phyloP scores from a whole-genome alignment of 2,113 vertebrate genomes.

The Oncorhynchus masou region DNA sequence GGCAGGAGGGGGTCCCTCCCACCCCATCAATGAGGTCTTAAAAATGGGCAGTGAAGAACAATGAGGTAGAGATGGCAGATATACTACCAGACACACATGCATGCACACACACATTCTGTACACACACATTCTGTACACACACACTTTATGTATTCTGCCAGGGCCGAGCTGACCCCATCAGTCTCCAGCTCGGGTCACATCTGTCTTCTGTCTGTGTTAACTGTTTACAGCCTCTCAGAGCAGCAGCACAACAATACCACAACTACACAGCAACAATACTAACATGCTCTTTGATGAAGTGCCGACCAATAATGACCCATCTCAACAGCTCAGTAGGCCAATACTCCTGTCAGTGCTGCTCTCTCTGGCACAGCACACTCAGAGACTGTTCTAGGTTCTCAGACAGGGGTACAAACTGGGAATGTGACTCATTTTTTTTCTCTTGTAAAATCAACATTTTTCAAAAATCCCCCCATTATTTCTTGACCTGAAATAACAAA shows the following conservation, averaged over 20 bases:
- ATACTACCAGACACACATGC: background rate
- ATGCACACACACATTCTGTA: background rate
- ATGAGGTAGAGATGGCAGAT: constrained; percentile 20
- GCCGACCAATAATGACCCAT: constrained; percentile 8
- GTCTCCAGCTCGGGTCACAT: constrained; percentile 5
- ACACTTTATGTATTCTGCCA: background rate
- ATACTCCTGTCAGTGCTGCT: background rate
- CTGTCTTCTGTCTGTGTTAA: constrained; percentile 21
- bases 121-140: constrained; percentile 2
- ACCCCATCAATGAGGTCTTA: constrained; percentile 18
- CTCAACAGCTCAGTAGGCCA: background rate
- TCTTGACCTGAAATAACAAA: background rate
- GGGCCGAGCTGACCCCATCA: too few species aligned
- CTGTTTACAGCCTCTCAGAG: constrained; percentile 11
- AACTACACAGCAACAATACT: constrained; percentile 7
- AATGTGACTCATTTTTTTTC: too few species aligned
- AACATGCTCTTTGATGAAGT: constrained; percentile 25
- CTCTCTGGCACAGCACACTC: background rate
- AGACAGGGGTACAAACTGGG: background rate
- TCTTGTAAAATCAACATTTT: background rate
- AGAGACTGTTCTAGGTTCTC: background rate
- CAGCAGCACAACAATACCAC: constrained; percentile 9
- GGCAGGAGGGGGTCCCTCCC: constrained; percentile 15
- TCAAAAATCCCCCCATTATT: background rate
- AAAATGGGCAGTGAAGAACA: constrained; percentile 14